Conservation (phyloP, 1,140 invertebrate genomes). For the Brachionus koreanus region DNA sequence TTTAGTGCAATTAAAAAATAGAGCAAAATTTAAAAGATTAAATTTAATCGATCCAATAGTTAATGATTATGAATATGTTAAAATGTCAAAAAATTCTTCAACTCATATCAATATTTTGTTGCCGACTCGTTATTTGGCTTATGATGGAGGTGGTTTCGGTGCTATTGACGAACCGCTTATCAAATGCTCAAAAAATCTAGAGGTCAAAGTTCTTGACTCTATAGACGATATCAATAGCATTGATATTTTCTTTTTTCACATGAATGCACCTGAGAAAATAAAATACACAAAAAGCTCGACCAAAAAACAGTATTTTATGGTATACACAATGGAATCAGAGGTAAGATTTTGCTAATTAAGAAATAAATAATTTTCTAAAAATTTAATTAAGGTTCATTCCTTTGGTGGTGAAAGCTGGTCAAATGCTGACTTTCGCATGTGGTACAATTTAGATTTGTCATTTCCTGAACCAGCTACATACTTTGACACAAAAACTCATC, state of each 20-base stretch:
- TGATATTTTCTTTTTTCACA: constrained; percentile 40
- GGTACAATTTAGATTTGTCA: constrained; percentile 32
- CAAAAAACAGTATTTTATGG: constrained; percentile 32
- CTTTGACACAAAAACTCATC: constrained; percentile 18
- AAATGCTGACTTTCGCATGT: constrained; percentile 43
- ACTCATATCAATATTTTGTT: background rate
- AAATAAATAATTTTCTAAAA: background rate
- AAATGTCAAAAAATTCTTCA: background rate
- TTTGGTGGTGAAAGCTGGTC: constrained; percentile 1
- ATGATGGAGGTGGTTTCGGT: constrained; percentile 36
- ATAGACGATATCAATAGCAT: background rate
- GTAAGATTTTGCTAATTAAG: background rate
- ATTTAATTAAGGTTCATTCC: constrained; percentile 18
- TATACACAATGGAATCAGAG: constrained; percentile 35
- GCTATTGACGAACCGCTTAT: background rate
- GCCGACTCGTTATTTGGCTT: background rate
- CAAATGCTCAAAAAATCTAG: background rate
- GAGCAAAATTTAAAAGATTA: background rate
- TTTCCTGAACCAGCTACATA: constrained; percentile 43
- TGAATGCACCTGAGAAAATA: constrained; percentile 31
- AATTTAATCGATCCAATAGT: background rate
- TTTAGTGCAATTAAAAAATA: background rate
- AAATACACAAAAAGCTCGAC: background rate
- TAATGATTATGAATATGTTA: background rate
- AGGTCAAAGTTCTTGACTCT: background rate